Conservation (phyloP, 2,888 invertebrate genomes). For the Pachymerium ferrugineum region DNA sequence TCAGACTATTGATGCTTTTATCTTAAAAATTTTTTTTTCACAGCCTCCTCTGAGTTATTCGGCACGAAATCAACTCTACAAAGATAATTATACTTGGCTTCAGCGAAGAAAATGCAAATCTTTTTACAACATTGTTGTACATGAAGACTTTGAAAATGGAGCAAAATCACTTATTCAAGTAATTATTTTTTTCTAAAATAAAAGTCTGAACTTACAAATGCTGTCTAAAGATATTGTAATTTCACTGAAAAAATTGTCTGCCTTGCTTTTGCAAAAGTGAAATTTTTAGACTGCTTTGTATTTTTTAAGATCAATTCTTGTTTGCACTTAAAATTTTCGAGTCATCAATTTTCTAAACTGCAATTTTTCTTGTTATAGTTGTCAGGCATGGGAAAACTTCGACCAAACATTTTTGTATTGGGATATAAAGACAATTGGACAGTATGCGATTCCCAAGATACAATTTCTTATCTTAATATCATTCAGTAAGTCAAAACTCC, state of each 20-base stretch:
- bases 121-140: not conserved
- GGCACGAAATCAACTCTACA: slow-evolving; percentile 32
- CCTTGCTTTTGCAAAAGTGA: not conserved
- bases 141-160: slow-evolving; percentile 18
- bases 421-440: slow-evolving; percentile 34
- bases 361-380: no score
- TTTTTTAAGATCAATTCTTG: not conserved
- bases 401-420: not conserved
- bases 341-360: no score
- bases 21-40: not conserved
- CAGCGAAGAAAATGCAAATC: slow-evolving; percentile 37
- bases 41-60: slow-evolving; percentile 40
- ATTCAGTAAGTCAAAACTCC: not conserved
- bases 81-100: not conserved
- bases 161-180: slow-evolving; percentile 7
- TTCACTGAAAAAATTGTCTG: not conserved
- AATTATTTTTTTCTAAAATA: no score
- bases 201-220: no score
- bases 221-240: no score
- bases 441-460: not conserved
- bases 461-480: not conserved
- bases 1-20: not conserved
- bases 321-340: no score
- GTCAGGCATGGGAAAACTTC: slow-evolving; percentile 24
- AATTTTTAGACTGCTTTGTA: not conserved